Evolutionary conservation across 2,888 invertebrate species (phyloP).

Genomic region (Salticus scenicus): DNA sequence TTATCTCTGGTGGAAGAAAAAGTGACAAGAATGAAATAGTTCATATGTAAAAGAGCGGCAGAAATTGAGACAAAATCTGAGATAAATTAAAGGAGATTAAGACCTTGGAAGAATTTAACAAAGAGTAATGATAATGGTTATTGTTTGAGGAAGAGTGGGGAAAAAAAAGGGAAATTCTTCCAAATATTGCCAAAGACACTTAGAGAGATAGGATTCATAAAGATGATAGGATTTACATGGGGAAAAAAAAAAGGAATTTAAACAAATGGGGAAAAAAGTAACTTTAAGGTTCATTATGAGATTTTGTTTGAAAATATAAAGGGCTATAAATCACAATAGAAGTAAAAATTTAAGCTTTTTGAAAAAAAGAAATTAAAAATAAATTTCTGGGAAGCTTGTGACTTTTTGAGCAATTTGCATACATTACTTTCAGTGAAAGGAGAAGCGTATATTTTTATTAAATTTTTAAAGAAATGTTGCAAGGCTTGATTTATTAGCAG

Average conservation of each 20-base stretch:
- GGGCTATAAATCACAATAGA: neutral
- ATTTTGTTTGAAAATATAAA: neutral
- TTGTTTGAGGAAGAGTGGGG: neutral
- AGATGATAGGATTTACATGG: neutral
- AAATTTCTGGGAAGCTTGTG: neutral
- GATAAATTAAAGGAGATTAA: slow-evolving; percentile 6
- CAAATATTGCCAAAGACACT: neutral
- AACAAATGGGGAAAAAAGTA: neutral
- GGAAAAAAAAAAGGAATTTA: neutral
- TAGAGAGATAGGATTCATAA: neutral
- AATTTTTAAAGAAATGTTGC: no score
- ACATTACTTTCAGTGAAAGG: neutral
- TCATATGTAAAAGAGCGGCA: slow-evolving; percentile 2
- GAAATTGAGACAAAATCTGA: slow-evolving; percentile 8
- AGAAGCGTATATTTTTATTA: no score
- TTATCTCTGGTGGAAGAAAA: neutral
- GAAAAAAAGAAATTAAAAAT: neutral
- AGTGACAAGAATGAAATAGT: neutral
- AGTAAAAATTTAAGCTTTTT: neutral
- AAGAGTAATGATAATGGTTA: slow-evolving; percentile 19
- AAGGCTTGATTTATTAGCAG: no score
- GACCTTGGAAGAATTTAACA: neutral
- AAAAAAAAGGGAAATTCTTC: neutral
- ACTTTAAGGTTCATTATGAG: neutral
- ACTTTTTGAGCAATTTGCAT: neutral